These are phyloP conservation scores for Osmerus mordax DNA, from an alignment of 2,113 vertebrate species.

Conservation along the genomic window DNA sequence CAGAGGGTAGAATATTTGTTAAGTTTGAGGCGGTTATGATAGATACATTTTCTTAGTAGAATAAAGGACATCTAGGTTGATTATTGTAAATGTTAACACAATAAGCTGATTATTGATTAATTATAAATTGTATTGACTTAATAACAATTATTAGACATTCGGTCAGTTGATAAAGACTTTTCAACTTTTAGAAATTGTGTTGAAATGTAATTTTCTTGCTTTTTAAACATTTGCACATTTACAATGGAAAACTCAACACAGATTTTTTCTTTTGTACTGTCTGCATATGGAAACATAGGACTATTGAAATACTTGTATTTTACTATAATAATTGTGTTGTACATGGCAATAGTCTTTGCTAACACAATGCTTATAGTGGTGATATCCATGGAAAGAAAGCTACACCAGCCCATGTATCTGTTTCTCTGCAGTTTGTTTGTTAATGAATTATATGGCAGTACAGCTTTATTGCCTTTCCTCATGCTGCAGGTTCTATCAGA, in stretches of 20 bases:
- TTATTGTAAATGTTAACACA: no score
- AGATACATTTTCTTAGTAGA: no score
- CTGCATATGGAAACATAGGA: conserved; percentile 11
- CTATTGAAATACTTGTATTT: conserved; percentile 42
- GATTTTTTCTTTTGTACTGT: conserved; percentile 29
- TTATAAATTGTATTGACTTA: background rate
- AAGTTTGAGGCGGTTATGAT: no score
- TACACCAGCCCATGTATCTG: conserved; percentile 58
- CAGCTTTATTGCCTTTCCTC: conserved; percentile 35
- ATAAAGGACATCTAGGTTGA: no score
- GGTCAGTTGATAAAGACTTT: background rate
- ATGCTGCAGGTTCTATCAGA: conserved; percentile 39
- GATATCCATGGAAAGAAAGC: conserved; percentile 33
- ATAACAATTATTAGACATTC: background rate
- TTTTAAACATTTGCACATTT: conserved; percentile 7
- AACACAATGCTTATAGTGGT: conserved; percentile 42
- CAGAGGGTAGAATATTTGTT: no score
- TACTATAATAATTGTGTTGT: conserved; percentile 31
- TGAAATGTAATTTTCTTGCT: background rate
- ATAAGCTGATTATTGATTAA: no score
- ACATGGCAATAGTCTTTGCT: conserved; percentile 25
- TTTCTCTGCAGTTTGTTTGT: conserved; percentile 44
- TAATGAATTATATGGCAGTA: conserved; percentile 54
- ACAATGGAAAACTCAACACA: no score
- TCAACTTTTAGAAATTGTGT: background rate